Base-by-base conservation (phyloP, 2,113 vertebrate species). In the Coryphaenoides rupestris region DNA sequence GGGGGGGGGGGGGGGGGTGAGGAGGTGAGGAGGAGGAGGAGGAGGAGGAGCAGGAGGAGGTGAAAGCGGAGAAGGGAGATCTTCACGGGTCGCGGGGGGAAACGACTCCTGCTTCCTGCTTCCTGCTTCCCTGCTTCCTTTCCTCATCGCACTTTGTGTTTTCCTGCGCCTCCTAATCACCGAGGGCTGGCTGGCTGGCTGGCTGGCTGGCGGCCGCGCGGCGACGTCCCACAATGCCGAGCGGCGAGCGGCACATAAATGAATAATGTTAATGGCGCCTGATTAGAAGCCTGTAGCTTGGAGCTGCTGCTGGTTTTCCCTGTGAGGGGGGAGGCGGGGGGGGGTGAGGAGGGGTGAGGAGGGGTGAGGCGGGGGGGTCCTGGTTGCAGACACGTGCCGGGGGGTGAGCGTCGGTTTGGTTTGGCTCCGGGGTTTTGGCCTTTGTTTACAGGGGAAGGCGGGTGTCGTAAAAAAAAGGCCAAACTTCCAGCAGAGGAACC, bases 391-490 rank as follows among this genome's bases (percentile, higher is more conserved):
- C 82, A 75, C 74, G 84, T 72, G 85, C 66, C 13, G 40, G 40
- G 13, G n/a, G n/a, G n/a, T n/a, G n/a, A n/a, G n/a, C n/a, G n/a
- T n/a, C n/a, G n/a, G n/a, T n/a, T n/a, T n/a, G n/a, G n/a, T n/a
- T n/a, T n/a, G n/a, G n/a, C n/a, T n/a, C n/a, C n/a, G n/a, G n/a
- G n/a, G n/a, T n/a, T 45, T 45, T 45, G 5, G 5, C 13, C 13
- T 45, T 45, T 45, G 5, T 45, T 45, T 78, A 81, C 75, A 70
- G 71, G 78, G 73, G 71, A 62, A 72, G 72, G 58, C 75, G 74
- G 80, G 84, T 82, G 86, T 86, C n/a, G n/a, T n/a, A n/a, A n/a
- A n/a, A n/a, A n/a, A 86, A 87, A 85, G 78, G 76, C 83, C 84
- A 80, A 81, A 82, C 79, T 82, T 88, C 77, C 79, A 85, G 74